Evolutionary conservation across 2,113 vertebrate species (phyloP).

Genomic region (Prochilodus magdalenae): DNA sequence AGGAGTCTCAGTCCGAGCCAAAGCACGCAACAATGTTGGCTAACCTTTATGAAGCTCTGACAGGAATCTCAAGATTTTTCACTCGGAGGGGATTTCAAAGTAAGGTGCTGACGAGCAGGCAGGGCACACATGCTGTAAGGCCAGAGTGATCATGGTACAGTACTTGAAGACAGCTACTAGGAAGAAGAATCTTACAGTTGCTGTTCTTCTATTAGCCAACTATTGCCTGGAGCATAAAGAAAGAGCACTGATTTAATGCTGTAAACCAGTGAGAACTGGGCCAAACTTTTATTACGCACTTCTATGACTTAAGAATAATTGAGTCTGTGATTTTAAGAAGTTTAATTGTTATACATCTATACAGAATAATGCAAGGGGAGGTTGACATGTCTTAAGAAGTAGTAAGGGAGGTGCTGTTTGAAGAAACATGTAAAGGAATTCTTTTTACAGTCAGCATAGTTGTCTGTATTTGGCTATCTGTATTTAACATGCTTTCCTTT

Average conservation of each 20-base stretch:
- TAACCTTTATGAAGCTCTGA: conserved; percentile 22
- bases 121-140: neutral
- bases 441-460: neutral
- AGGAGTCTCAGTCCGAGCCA: conserved; percentile 33
- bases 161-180: neutral
- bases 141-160: neutral
- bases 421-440: conserved; percentile 25
- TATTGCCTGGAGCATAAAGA: neutral
- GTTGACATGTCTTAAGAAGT: conserved; percentile 28
- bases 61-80: neutral
- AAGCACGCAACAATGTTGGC: conserved; percentile 22
- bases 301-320: too few species aligned
- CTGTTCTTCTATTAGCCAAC: neutral
- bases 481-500: conserved; percentile 56
- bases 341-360: neutral
- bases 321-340: too few species aligned
- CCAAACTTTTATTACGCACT: too few species aligned
- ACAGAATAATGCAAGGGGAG: too few species aligned
- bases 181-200: neutral
- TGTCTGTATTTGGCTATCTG: neutral
- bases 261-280: too few species aligned
- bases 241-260: neutral
- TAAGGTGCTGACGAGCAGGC: conserved; percentile 36
- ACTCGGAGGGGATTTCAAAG: conserved; percentile 12
- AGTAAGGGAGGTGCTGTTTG: neutral